Conservation (phyloP, 2,888 invertebrate genomes). For the Napeogenes sylphis region DNA sequence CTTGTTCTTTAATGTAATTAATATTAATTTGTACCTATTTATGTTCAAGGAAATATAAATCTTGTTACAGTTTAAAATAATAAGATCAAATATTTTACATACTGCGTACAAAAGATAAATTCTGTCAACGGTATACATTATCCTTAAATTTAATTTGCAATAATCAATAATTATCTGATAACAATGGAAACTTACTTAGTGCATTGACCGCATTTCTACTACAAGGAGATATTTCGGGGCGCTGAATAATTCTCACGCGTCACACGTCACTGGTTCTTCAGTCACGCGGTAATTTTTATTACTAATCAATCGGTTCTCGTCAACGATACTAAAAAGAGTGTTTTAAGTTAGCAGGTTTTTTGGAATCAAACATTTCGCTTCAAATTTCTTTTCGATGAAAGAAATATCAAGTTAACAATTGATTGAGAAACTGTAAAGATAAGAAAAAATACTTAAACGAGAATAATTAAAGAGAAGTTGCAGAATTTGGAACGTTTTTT, state of each 20-base stretch:
- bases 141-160: too few relatives aligned
- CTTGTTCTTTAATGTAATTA: too few relatives aligned
- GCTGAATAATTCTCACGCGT: slow-evolving; percentile 25
- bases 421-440: background rate
- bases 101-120: too few relatives aligned
- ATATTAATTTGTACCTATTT: too few relatives aligned
- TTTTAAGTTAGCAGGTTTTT: slow-evolving; percentile 28
- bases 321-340: background rate
- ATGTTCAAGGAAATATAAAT: too few relatives aligned
- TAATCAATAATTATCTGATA: background rate
- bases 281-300: slow-evolving; percentile 2
- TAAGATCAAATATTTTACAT: too few relatives aligned
- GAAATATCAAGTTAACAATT: slow-evolving; percentile 53
- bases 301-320: slow-evolving; percentile 4
- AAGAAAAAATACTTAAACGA: background rate
- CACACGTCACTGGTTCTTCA: slow-evolving; percentile 10
- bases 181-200: slow-evolving; percentile 23
- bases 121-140: too few relatives aligned
- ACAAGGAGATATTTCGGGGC: slow-evolving; percentile 28
- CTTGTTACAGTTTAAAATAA: too few relatives aligned
- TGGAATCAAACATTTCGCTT: slow-evolving; percentile 36
- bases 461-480: background rate
- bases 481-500: too few relatives aligned
- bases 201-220: slow-evolving; percentile 47
- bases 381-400: slow-evolving; percentile 13